Evolutionary conservation across 1,140 invertebrate genomes (phyloP).

Genomic region (Heliconius congener): DNA sequence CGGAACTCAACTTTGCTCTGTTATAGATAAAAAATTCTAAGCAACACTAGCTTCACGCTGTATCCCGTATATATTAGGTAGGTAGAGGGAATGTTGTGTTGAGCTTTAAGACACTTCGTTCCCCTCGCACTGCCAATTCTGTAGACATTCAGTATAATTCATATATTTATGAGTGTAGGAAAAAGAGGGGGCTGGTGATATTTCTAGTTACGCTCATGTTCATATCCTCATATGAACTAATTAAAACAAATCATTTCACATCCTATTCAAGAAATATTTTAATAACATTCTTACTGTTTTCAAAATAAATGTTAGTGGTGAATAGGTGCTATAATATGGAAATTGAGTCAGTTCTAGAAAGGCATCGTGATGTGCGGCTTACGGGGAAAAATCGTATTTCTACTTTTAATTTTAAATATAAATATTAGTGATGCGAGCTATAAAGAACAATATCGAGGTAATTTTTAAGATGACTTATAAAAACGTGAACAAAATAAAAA

Average conservation of each 20-base stretch:
- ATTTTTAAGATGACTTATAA: neutral
- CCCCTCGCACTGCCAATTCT: too few species aligned
- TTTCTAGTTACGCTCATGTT: too few species aligned
- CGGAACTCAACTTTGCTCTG: too few species aligned
- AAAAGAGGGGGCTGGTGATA: too few species aligned
- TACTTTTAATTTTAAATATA: neutral
- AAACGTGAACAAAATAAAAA: too few species aligned
- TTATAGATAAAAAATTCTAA: too few species aligned
- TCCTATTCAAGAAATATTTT: neutral
- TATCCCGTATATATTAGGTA: too few species aligned
- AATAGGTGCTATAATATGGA: neutral
- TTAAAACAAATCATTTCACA: neutral
- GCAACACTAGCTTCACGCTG: too few species aligned
- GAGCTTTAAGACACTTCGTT: too few species aligned
- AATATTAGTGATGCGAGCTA: slow-evolving; percentile 48
- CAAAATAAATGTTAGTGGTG: neutral
- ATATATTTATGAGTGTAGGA: too few species aligned
- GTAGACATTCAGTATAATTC: too few species aligned
- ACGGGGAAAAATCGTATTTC: neutral
- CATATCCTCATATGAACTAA: neutral
- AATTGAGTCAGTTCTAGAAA: neutral
- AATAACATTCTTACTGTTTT: neutral
- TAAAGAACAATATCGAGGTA: slow-evolving; percentile 65
- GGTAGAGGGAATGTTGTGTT: too few species aligned
- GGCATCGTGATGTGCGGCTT: neutral